Evolutionary conservation across 2,888 invertebrate species (phyloP).

Genomic region (Malthinus flaveolus): DNA sequence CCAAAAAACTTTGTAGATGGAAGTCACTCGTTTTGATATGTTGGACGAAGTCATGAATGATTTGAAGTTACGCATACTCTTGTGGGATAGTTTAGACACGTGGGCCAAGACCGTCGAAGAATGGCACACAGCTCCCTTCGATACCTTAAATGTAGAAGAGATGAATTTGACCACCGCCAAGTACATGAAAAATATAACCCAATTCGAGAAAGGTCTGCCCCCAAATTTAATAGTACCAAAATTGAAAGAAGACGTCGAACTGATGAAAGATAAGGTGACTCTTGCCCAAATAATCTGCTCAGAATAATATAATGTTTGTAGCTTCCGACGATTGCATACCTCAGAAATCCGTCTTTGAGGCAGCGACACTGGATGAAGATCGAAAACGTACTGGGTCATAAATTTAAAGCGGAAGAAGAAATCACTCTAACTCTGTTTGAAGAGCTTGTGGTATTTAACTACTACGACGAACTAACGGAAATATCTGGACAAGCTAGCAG

Average conservation of each 20-base stretch:
- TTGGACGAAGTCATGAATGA: conserved; percentile 80
- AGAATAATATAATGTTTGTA: conserved; percentile 43
- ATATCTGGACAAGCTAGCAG: conserved; percentile 87
- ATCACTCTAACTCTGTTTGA: conserved; percentile 71
- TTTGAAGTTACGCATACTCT: conserved; percentile 74
- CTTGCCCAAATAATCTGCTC: background rate
- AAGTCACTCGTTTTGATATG: conserved; percentile 79
- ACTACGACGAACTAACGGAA: conserved; percentile 76
- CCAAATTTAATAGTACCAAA: conserved; percentile 76
- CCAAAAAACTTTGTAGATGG: conserved; percentile 61
- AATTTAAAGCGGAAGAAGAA: conserved; percentile 70
- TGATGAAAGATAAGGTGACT: conserved; percentile 74
- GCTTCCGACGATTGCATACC: conserved; percentile 76
- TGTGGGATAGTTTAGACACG: conserved; percentile 78
- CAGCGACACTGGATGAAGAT: conserved; percentile 83
- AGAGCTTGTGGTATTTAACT: conserved; percentile 73
- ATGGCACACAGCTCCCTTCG: conserved; percentile 69
- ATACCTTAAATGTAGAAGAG: conserved; percentile 72
- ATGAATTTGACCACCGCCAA: conserved; percentile 67
- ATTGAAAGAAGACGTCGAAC: conserved; percentile 76
- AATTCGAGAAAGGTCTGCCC: conserved; percentile 83
- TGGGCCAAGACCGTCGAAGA: conserved; percentile 70
- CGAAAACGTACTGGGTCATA: conserved; percentile 72
- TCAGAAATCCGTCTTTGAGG: conserved; percentile 79
- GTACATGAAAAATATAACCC: conserved; percentile 72